Base-by-base conservation (phyloP, 2,797 vertebrate genomes). In the Ctenopoma kingsleyae region DNA sequence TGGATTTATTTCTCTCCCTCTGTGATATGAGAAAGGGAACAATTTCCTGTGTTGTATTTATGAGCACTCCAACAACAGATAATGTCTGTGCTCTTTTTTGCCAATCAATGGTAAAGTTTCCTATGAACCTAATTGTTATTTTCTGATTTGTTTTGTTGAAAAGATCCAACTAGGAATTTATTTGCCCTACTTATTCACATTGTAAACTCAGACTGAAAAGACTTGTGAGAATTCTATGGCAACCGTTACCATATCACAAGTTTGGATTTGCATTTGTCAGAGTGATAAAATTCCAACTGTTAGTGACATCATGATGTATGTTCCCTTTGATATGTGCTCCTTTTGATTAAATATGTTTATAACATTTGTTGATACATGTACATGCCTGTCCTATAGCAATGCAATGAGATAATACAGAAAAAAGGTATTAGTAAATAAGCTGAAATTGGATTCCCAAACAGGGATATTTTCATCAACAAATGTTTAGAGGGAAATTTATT, bases 321-420 rank as follows among this genome's bases (percentile, higher is more conserved):
- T 72, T 87, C 57, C n/a, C 80, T 87, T 81, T 87, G 64, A 88
- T 85, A 82, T 86, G 78, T 75, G 65, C 83, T 84, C 53, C 75
- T 80, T 90, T 90, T 90, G 83, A 93, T 93, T 80, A 86, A 87
- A 88, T 90, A 85, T 89, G 50, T 72, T 87, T 79, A 67, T 81
- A 70, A 69, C 58, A 80, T 67, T 71, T 49, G 36, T 12, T 44
- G 19, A 71, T 56, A 48, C 51, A 52, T 41, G 41, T 53, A 51
- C 53, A 57, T 44, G 36, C 50, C 32, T 54, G 25, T 68, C 36
- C 48, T 30, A 53, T 50, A 59, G 78, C 58, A 72, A 76, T 19
- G 49, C 56, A 61, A 73, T 44, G 50, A 68, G 67, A 55, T 7
- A 35, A 72, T 5, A 35, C 27, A 23, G 8, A 6, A 20, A 38